Percentiles rank a stretch among this genome's conserved stretches.
phyloP scores from a whole-genome alignment of 2,797 vertebrate genomes.

The Periophthalmus magnuspinnatus region DNA sequence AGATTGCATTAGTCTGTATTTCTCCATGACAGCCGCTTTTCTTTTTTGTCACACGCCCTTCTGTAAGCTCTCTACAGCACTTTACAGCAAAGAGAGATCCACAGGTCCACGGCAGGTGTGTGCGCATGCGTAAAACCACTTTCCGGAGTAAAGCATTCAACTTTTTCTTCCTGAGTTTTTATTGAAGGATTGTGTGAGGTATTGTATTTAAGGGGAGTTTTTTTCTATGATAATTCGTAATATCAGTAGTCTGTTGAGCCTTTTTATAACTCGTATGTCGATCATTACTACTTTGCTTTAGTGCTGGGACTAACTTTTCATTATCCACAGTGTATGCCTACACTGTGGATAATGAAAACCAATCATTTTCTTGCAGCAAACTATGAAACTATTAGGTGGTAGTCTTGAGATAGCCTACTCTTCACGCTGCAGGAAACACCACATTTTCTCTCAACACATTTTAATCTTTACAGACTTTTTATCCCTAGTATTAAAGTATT shows the following conservation, averaged over 20 bases:
- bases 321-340: not conserved
- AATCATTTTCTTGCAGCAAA: not conserved
- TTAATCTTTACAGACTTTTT: too few species aligned
- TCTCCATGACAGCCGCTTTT: not conserved
- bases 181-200: not conserved
- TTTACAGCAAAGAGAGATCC: not conserved
- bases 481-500: not conserved
- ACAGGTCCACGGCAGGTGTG: not conserved
- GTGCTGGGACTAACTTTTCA: not conserved
- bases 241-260: too few species aligned
- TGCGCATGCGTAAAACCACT: slow-evolving; percentile 6
- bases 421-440: too few species aligned
- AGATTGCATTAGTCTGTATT: not conserved
- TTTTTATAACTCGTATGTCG: too few species aligned
- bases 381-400: too few species aligned
- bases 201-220: too few species aligned
- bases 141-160: not conserved
- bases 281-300: not conserved
- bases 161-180: not conserved
- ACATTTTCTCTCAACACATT: too few species aligned
- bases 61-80: not conserved
- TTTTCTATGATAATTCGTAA: too few species aligned
- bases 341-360: too few species aligned
- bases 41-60: not conserved
- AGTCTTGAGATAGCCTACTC: too few species aligned